Base-by-base conservation (phyloP, 2,113 vertebrate genomes). In the Myocastor coypus region DNA sequence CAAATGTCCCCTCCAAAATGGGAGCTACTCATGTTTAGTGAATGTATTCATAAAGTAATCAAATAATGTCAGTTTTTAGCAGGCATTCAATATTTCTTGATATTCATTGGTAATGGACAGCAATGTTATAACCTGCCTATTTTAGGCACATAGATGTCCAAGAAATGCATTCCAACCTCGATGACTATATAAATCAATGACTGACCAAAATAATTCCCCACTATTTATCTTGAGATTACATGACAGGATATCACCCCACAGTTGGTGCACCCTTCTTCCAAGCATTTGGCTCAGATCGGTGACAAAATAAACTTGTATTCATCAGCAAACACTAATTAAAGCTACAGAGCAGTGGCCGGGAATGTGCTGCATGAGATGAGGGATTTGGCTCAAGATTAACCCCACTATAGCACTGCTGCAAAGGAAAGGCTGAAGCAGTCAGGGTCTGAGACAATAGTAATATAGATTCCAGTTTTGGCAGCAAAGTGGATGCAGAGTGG, bases 231-330 rank as follows among this genome's bases (percentile, higher is more conserved):
- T 77, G 5, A 52, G 61, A 63, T 22, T 75, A 50, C 26, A 19
- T 59, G 66, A 28, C 55, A 42, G 52, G 64, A 57, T 22, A 2
- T 78, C 42, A 19, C 52, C 34, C 82, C 40, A 5, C 10, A 19
- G 46, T 24, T 32, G 22, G 3, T 13, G 2, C 32, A 34, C 40
- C 6, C 16, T 88, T 87, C 63, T 92, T 87, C 71, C 34, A n/a
- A 66, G n/a, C 59, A 64, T 84, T 87, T 87, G 69, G 34, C 59
- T 73, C 24, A 88, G 64, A 80, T n/a, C 50, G 66, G 83, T 82
- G 61, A n/a, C 71, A 64, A 91, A 91, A 91, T 32, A 80, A 91
- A 46, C 68, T 61, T 40, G 22, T 24, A 9, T 66, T 87, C 95
- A 83, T 85, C 46, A 73, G 55, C 3, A 22, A 3, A 24, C n/a